Percentiles rank a stretch among this genome's conserved stretches.
phyloP scores from a whole-genome alignment of 2,888 invertebrate genomes.

The Parthenolecanium corni region DNA sequence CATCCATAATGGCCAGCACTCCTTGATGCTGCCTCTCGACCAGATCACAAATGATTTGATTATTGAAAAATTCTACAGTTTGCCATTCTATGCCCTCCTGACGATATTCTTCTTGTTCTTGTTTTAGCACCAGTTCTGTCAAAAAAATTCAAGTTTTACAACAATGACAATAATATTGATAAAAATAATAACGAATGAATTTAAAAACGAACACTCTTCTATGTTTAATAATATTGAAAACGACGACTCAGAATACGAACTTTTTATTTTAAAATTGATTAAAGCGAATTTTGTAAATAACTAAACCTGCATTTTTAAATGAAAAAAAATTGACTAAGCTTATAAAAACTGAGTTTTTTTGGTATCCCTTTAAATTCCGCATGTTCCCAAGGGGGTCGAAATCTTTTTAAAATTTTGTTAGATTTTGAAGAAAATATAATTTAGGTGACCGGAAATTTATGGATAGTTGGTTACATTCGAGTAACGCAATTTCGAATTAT shows the following conservation, averaged over 20 bases:
- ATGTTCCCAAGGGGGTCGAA: too few relatives aligned
- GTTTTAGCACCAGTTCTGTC: conserved; percentile 86
- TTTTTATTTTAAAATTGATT: too few relatives aligned
- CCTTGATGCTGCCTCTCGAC: conserved; percentile 90
- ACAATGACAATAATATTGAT: not conserved
- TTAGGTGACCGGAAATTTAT: too few relatives aligned
- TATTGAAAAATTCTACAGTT: conserved; percentile 92
- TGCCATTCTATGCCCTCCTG: conserved; percentile 93
- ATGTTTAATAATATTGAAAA: not conserved
- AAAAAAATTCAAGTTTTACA: conserved; percentile 26
- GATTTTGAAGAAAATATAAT: too few relatives aligned
- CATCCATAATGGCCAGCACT: conserved; percentile 83
- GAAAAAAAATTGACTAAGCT: too few relatives aligned
- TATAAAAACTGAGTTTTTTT: too few relatives aligned
- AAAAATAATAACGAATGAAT: not conserved
- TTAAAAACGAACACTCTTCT: not conserved
- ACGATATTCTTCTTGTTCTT: conserved; percentile 95
- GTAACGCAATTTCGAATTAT: too few relatives aligned
- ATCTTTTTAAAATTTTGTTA: too few relatives aligned
- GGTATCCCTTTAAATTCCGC: too few relatives aligned
- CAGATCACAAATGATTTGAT: conserved; percentile 88
- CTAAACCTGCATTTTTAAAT: too few relatives aligned
- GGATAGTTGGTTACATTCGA: too few relatives aligned
- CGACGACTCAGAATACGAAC: not conserved
- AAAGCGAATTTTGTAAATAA: too few relatives aligned